Percentiles rank a stretch among this genome's conserved stretches.
Conservation (phyloP, 2,113 vertebrate genomes). For the Aptenodytes forsteri region DNA sequence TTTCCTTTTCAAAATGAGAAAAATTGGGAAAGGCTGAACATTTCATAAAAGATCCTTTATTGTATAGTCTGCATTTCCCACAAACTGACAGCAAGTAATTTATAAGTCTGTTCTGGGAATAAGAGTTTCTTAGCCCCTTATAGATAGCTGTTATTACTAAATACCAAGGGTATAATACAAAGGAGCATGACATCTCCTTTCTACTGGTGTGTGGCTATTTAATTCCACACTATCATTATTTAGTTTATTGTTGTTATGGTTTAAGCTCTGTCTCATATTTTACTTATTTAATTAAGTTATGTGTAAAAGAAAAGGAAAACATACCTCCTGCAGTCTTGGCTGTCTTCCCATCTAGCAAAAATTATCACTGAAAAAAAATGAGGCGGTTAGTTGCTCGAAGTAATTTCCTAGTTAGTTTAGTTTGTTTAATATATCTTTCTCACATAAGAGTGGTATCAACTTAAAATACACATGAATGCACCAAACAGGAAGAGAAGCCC, state of each 20-base stretch:
- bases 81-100: slow-evolving; percentile 41
- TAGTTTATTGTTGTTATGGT: slow-evolving; percentile 19
- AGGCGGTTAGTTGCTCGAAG: slow-evolving; percentile 2
- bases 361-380: slow-evolving; percentile 5
- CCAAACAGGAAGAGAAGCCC: slow-evolving; percentile 27
- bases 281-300: slow-evolving; percentile 59
- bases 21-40: not conserved
- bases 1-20: slow-evolving; percentile 46
- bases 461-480: not conserved
- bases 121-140: not conserved
- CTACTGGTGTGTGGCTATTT: slow-evolving; percentile 6
- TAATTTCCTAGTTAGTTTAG: slow-evolving; percentile 30
- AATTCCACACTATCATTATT: slow-evolving; percentile 18
- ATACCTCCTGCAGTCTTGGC: slow-evolving; percentile 22
- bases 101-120: slow-evolving; percentile 7
- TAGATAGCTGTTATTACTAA: slow-evolving; percentile 34
- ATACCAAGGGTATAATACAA: slow-evolving; percentile 21
- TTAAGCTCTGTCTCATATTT: slow-evolving; percentile 25
- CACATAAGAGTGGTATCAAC: not conserved
- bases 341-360: slow-evolving; percentile 43
- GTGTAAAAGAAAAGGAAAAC: slow-evolving; percentile 16
- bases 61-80: slow-evolving; percentile 39
- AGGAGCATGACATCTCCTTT: not conserved
- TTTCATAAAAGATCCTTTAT: not conserved
- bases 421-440: slow-evolving; percentile 14